phyloP scores from a whole-genome alignment of 1,140 invertebrate genomes.

The Ganaspis sp. region DNA sequence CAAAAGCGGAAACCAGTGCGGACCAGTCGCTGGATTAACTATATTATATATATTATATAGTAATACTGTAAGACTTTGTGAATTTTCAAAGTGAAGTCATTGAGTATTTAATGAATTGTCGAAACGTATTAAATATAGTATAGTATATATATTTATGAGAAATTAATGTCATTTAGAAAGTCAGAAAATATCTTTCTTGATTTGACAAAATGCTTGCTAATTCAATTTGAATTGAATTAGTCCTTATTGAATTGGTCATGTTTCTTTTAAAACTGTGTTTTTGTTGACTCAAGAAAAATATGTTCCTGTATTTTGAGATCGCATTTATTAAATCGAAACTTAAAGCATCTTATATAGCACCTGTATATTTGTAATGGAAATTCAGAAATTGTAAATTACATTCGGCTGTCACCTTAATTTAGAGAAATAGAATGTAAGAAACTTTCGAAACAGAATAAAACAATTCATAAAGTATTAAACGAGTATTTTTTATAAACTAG shows the following conservation, averaged over 20 bases:
- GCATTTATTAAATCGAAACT: slow-evolving; percentile 20
- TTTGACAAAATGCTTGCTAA: neutral
- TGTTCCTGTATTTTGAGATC: neutral
- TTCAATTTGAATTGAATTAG: neutral
- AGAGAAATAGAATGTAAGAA: slow-evolving; percentile 9
- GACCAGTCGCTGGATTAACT: slow-evolving; percentile 25
- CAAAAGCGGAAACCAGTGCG: slow-evolving; percentile 9
- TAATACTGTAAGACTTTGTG: slow-evolving; percentile 5
- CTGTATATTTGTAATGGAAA: slow-evolving; percentile 20
- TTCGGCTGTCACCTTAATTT: slow-evolving; percentile 7
- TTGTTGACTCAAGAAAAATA: neutral
- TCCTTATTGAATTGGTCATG: neutral
- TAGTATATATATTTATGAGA: slow-evolving; percentile 7
- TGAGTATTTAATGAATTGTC: neutral
- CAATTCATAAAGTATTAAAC: slow-evolving; percentile 9
- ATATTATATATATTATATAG: neutral
- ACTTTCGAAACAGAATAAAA: slow-evolving; percentile 14
- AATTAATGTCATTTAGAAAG: neutral
- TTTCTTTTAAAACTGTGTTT: neutral
- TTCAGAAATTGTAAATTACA: slow-evolving; percentile 24
- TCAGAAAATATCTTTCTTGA: neutral
- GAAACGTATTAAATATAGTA: slow-evolving; percentile 6
- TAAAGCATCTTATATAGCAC: neutral
- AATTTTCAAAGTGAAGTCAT: neutral
- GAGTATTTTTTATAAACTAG: too few species aligned